Evolutionary conservation across 2,797 vertebrate species (phyloP).

Genomic region (Notoglanidium macrostoma): DNA sequence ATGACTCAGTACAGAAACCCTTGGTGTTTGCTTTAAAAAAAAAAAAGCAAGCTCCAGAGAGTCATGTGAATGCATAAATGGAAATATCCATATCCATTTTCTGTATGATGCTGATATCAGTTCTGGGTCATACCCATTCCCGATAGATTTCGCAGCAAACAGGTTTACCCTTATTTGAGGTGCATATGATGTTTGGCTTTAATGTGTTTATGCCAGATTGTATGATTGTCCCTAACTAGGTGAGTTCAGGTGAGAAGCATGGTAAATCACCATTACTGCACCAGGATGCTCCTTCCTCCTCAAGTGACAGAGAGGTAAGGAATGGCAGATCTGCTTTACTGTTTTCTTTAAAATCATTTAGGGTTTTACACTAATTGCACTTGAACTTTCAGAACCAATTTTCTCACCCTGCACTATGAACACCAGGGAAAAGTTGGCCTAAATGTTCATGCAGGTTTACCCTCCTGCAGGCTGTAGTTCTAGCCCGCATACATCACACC

Average conservation of each 20-base stretch:
- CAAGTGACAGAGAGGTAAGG: conserved; percentile 87
- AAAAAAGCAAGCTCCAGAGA: neutral
- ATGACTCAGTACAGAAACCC: neutral
- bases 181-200: neutral
- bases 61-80: neutral
- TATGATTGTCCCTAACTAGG: conserved; percentile 68
- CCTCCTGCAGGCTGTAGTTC: neutral
- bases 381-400: neutral
- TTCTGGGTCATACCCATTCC: too few species aligned
- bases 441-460: neutral
- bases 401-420: neutral
- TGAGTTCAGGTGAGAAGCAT: conserved; percentile 69
- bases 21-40: neutral
- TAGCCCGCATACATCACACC: neutral
- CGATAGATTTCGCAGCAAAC: neutral
- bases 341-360: neutral
- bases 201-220: neutral
- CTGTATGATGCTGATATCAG: too few species aligned
- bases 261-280: conserved; percentile 75
- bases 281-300: conserved; percentile 75
- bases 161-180: neutral
- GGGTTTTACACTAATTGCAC: conserved; percentile 15
- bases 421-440: neutral
- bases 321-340: too few species aligned
- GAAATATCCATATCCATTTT: neutral